phyloP scores from a whole-genome alignment of 2,888 invertebrate species.

The Chelonus formosanus region DNA sequence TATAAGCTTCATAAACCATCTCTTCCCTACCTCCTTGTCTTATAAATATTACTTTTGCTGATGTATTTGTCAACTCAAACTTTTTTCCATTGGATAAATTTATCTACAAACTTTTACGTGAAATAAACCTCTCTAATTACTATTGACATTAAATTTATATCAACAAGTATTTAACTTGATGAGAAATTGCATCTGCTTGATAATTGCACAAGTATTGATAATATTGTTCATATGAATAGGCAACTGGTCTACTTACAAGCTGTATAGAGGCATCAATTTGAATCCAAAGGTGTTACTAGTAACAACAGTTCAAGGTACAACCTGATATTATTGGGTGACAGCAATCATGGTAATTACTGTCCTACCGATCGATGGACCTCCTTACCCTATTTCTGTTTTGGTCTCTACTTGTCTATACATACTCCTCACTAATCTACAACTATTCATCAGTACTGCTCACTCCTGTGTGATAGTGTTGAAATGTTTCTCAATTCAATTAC shows the following conservation, averaged over 20 bases:
- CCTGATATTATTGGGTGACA: conserved; percentile 43
- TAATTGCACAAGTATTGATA: not conserved
- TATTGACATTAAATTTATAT: too few species aligned
- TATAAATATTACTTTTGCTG: too few species aligned
- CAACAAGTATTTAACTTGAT: too few species aligned
- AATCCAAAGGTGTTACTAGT: conserved; percentile 19
- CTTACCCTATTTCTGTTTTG: conserved; percentile 37
- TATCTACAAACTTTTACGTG: too few species aligned
- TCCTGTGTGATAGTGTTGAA: not conserved
- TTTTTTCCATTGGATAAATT: too few species aligned
- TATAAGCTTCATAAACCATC: not conserved
- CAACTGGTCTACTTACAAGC: conserved; percentile 8
- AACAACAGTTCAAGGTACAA: conserved; percentile 36
- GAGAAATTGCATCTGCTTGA: too few species aligned
- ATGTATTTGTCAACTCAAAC: too few species aligned
- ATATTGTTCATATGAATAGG: conserved; percentile 1
- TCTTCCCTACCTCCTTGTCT: too few species aligned
- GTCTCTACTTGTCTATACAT: conserved; percentile 3
- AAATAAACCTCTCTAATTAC: too few species aligned
- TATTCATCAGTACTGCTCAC: conserved; percentile 7
- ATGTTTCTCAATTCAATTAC: conserved; percentile 9
- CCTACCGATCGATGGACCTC: conserved; percentile 42
- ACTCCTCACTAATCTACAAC: conserved; percentile 4
- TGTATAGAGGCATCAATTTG: conserved; percentile 13
- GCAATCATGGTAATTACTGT: conserved; percentile 44